Percentiles rank a stretch among this genome's conserved stretches.
These are phyloP conservation scores for Falco cherrug DNA, from an alignment of 2,797 vertebrate genomes.

Conservation along the genomic window DNA sequence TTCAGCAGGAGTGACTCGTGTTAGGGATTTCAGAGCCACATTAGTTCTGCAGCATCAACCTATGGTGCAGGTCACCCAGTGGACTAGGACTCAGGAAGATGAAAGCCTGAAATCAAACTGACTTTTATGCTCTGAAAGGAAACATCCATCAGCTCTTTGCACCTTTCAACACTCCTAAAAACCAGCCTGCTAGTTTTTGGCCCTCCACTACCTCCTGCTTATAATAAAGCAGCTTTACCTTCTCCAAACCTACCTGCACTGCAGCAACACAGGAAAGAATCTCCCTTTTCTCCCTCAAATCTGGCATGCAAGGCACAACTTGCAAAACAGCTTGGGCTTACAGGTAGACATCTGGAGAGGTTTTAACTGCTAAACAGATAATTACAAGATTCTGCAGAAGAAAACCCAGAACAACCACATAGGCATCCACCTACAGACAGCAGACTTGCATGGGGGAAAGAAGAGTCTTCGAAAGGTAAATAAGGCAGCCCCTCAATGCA, in stretches of 20 bases:
- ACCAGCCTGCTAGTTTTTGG: not conserved
- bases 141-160: not conserved
- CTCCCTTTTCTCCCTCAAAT: not conserved
- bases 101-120: not conserved
- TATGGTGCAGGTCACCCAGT: not conserved
- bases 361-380: not conserved
- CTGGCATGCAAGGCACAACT: accelerated
- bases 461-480: not conserved
- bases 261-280: not conserved
- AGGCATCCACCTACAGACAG: not conserved
- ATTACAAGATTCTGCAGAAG: not conserved
- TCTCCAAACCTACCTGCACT: not conserved
- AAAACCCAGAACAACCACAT: too few relatives aligned
- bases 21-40: not conserved
- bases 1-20: not conserved
- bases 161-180: not conserved
- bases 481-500: not conserved
- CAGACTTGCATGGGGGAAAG: not conserved
- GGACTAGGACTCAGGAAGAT: not conserved
- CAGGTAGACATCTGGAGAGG: not conserved
- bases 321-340: not conserved
- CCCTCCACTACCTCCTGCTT: not conserved
- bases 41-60: not conserved
- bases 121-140: not conserved
- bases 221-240: not conserved